Conservation (phyloP, 1,140 invertebrate species). For the Leptoteleia sp. region DNA sequence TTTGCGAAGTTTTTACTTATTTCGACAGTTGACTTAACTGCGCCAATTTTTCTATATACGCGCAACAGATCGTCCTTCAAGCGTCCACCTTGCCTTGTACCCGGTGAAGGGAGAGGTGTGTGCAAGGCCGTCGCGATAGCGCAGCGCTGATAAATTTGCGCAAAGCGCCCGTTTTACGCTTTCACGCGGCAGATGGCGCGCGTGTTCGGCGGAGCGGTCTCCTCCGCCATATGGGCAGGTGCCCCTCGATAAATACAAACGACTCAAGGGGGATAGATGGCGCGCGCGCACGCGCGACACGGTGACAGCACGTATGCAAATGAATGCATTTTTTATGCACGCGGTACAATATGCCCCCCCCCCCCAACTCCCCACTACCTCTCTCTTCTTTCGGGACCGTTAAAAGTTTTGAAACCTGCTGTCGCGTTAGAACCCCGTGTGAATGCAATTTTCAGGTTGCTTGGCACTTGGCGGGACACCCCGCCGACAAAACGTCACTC, state of each 20-base stretch:
- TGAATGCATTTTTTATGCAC: conserved; percentile 78
- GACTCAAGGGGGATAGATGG: conserved; percentile 49
- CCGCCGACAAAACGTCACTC: conserved; percentile 22
- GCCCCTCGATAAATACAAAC: conserved; percentile 63
- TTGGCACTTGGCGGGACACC: conserved; percentile 54
- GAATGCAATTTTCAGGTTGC: conserved; percentile 67
- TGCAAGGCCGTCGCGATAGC: conserved; percentile 39
- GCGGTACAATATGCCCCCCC: conserved; percentile 68
- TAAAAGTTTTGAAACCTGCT: conserved; percentile 80
- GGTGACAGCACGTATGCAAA: conserved; percentile 79
- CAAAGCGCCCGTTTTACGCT: conserved; percentile 14
- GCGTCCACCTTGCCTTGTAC: conserved; percentile 2
- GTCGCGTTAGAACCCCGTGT: conserved; percentile 48
- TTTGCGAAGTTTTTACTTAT: too few species aligned
- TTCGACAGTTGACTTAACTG: too few species aligned
- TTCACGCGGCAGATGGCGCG: conserved; percentile 73
- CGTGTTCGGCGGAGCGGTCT: conserved; percentile 42
- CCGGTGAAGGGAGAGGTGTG: conserved; percentile 2
- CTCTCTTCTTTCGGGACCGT: conserved; percentile 71
- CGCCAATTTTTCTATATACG: too few species aligned
- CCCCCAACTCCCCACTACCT: conserved; percentile 50
- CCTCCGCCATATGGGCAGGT: conserved; percentile 78
- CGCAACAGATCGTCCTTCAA: conserved; percentile 6
- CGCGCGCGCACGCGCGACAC: conserved; percentile 66
- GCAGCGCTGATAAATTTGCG: conserved; percentile 30